Conservation (phyloP, 2,797 vertebrate genomes). For the Graptemys geographica region DNA sequence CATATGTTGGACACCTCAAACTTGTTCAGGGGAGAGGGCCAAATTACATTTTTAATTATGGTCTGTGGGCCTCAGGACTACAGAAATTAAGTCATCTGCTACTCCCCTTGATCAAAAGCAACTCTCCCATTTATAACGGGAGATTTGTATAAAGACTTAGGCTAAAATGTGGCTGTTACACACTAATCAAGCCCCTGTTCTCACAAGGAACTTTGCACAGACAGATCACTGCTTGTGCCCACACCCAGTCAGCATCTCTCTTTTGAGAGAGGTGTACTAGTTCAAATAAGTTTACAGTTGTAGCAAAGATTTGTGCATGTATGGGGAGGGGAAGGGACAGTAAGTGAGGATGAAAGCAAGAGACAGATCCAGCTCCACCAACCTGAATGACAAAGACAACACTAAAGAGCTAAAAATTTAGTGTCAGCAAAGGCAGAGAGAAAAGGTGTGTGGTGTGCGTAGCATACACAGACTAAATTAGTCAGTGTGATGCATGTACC, state of each 20-base stretch:
- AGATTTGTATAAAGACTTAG: neutral
- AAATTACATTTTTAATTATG: constrained; percentile 9
- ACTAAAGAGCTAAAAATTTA: neutral
- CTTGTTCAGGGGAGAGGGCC: neutral
- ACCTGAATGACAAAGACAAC: neutral
- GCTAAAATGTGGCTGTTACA: neutral
- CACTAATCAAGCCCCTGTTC: neutral
- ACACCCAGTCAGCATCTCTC: neutral
- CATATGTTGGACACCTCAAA: neutral
- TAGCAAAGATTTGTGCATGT: neutral
- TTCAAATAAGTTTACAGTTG: neutral
- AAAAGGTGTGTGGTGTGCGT: neutral
- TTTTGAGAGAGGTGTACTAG: neutral
- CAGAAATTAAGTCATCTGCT: neutral
- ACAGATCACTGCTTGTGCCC: neutral
- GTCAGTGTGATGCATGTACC: neutral
- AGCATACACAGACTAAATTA: rapidly evolving
- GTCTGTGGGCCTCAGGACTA: neutral
- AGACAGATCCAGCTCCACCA: neutral
- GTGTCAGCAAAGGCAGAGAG: neutral
- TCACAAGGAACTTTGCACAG: neutral
- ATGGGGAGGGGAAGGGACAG: too few species aligned
- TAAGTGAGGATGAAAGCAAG: neutral
- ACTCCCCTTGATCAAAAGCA: neutral
- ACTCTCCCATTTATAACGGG: neutral